Conservation (phyloP, 2,888 invertebrate species). For the Schizotus pectinicornis region DNA sequence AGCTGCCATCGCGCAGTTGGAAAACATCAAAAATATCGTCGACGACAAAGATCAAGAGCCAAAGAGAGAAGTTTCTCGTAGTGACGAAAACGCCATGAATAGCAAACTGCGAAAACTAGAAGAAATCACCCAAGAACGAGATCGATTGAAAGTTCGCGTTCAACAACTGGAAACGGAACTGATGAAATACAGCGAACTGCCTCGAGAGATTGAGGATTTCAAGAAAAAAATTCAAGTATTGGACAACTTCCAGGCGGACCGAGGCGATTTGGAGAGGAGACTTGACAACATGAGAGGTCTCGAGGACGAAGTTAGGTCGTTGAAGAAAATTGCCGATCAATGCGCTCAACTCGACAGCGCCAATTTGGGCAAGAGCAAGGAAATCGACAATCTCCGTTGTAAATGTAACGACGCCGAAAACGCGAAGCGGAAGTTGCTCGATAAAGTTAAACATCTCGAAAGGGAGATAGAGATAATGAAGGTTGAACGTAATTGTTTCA, state of each 20-base stretch:
- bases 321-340: constrained; percentile 33
- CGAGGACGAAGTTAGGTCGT: constrained; percentile 39
- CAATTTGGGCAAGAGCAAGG: constrained; percentile 33
- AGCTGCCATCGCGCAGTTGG: constrained; percentile 49
- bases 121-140: constrained; percentile 44
- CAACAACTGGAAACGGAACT: constrained; percentile 46
- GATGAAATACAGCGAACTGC: constrained; percentile 41
- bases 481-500: constrained; percentile 50
- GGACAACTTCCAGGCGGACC: constrained; percentile 46
- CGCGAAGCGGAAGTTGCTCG: constrained; percentile 16
- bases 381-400: constrained; percentile 44
- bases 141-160: constrained; percentile 42
- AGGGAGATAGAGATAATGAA: constrained; percentile 48
- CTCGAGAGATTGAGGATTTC: constrained; percentile 48
- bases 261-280: constrained; percentile 38
- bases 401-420: constrained; percentile 32
- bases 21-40: constrained; percentile 46
- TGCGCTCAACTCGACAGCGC: neutral
- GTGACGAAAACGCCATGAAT: no score
- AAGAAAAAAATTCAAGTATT: constrained; percentile 45
- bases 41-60: constrained; percentile 34
- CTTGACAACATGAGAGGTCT: constrained; percentile 42
- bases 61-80: no score
- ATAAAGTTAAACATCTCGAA: constrained; percentile 18
- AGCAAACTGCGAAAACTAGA: constrained; percentile 19